Base-by-base conservation (phyloP, 1,140 invertebrate genomes). In the Sitobion miscanthi region DNA sequence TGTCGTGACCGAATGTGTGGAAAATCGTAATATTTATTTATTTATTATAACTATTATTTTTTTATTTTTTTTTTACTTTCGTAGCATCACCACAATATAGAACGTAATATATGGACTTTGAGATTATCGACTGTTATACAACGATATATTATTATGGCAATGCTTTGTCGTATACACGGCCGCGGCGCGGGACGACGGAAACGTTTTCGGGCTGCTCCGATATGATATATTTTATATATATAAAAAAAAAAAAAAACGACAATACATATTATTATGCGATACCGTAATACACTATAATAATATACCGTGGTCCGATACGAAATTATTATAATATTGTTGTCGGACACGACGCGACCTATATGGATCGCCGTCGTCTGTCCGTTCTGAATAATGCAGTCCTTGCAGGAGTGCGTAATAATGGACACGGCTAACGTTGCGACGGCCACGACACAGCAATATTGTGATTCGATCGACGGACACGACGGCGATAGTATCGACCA, bases 1-100 rank as follows among this genome's bases (percentile, higher is more conserved):
- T 57, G n/a, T 89, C 87, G 49, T 54, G 87, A 57, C 35, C 49
- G 87, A 89, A 89, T 57, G 87, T 89, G 87, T 89, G 87, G 87
- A 89, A 54, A 89, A 89, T 89, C 87, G 35, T 89, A 54, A 89
- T 89, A 54, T 35, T 8, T 54, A 87, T 54, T 54, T 88, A 49
- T 88, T 35, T 85, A 85, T 85, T 77, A 77, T 77, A n/a, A 77
- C 62, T 35, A n/a, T 77, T 77, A 77, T 77, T 45, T 21, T 52
- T 54, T 38, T 89, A 35, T 35, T 52, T 54, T 88, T 54, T 54
- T 57, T 89, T 89, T 45, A 45, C 62, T 77, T 77, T 14, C 30
- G 11, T 77, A 89, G 38, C 87, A 57, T 25, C 87, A 3, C n/a
- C 35, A 35, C 23, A 11, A 11, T 57, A 14, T 42, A 54, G 20